Percentiles rank a stretch among this genome's conserved stretches.
phyloP scores from a whole-genome alignment of 2,888 invertebrate species.

The Coleophora flavipennella region DNA sequence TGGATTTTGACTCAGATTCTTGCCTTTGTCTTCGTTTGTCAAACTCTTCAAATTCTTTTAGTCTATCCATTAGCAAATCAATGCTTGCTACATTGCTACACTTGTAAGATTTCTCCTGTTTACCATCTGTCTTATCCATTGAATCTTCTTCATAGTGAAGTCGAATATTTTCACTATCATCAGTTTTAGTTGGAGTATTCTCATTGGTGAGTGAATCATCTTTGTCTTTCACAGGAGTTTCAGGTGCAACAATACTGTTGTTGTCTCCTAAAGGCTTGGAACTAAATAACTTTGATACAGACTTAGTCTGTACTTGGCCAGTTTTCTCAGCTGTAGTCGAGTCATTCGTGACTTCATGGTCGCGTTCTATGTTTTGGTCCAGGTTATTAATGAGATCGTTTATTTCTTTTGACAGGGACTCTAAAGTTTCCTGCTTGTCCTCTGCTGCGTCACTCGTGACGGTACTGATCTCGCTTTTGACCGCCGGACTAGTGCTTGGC shows the following conservation, averaged over 20 bases:
- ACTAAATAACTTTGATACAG: constrained; percentile 51
- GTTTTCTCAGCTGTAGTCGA: constrained; percentile 15
- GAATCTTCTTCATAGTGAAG: constrained; percentile 62
- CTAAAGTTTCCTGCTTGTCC: constrained; percentile 54
- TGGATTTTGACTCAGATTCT: constrained; percentile 49
- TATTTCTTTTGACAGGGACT: constrained; percentile 60
- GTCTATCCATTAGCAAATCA: constrained; percentile 64
- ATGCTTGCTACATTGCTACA: constrained; percentile 56
- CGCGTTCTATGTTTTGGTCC: constrained; percentile 55
- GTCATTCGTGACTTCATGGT: constrained; percentile 35
- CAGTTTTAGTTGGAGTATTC: constrained; percentile 52
- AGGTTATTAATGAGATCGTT: constrained; percentile 59
- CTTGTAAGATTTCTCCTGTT: constrained; percentile 50
- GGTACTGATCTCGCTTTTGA: constrained; percentile 27
- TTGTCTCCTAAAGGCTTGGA: constrained; percentile 51
- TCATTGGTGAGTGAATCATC: constrained; percentile 38
- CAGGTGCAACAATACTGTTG: constrained; percentile 41
- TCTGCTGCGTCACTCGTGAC: constrained; percentile 36
- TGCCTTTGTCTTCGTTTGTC: constrained; percentile 61
- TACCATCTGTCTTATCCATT: constrained; percentile 46
- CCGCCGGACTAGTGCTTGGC: constrained; percentile 17
- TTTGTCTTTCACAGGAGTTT: constrained; percentile 55
- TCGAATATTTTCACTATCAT: constrained; percentile 60
- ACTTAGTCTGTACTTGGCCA: constrained; percentile 39
- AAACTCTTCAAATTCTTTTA: constrained; percentile 65